Evolutionary conservation across 2,797 vertebrate genomes (phyloP).

Genomic region (Artibeus lituratus): DNA sequence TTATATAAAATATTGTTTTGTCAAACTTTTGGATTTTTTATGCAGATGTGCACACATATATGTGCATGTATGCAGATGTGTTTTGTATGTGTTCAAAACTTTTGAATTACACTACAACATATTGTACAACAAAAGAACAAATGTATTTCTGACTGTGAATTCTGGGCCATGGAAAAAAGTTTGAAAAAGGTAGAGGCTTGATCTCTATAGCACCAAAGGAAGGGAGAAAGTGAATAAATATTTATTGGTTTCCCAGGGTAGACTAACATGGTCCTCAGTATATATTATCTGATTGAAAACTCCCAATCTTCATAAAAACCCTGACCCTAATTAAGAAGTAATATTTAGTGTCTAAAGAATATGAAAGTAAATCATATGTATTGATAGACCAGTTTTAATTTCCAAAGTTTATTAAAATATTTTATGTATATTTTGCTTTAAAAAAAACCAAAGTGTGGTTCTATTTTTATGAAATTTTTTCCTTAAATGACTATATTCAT

Average conservation of each 20-base stretch:
- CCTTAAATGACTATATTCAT: not conserved
- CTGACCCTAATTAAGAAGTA: not conserved
- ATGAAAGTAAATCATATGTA: not conserved
- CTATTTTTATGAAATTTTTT: not conserved
- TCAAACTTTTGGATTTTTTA: not conserved
- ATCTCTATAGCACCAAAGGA: not conserved
- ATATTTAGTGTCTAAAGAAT: not conserved
- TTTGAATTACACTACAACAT: not conserved
- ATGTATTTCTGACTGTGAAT: not conserved
- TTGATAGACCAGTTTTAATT: not conserved
- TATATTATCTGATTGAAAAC: not conserved
- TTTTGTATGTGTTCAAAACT: not conserved
- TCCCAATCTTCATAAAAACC: not conserved
- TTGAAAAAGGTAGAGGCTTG: not conserved
- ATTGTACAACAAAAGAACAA: not conserved
- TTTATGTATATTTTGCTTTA: not conserved
- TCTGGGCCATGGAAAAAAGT: not conserved
- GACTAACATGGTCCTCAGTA: not conserved
- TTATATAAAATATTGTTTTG: not conserved
- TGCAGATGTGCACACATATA: not conserved
- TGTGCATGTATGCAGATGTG: not conserved
- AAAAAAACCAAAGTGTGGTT: not conserved
- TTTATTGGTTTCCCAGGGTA: not conserved
- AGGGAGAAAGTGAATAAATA: not conserved
- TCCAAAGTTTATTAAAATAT: not conserved